Evolutionary conservation across 2,113 vertebrate genomes (phyloP).

Genomic region (Anguilla japonica): DNA sequence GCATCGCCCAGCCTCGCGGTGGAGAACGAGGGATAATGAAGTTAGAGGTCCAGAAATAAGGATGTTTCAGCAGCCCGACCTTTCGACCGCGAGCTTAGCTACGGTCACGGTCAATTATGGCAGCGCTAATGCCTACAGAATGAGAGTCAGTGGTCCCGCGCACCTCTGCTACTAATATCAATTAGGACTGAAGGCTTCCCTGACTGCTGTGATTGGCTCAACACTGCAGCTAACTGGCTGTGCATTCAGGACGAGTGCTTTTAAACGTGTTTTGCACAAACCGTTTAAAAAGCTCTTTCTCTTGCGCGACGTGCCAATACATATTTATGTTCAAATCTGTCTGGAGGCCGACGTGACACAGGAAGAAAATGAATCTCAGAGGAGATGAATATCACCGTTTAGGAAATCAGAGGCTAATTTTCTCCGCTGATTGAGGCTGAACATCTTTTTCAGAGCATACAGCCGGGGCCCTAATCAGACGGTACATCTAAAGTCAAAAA

Average conservation of each 20-base stretch:
- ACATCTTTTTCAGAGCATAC: conserved; percentile 48
- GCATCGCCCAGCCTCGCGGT: conserved; percentile 52
- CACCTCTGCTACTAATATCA: conserved; percentile 43
- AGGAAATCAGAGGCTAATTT: background rate
- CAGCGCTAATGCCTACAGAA: conserved; percentile 64
- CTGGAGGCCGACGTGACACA: background rate
- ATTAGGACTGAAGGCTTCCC: conserved; percentile 43
- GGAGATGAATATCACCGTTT: background rate
- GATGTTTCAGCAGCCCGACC: conserved; percentile 62
- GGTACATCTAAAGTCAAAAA: conserved; percentile 56
- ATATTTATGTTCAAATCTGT: background rate
- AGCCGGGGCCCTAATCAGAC: conserved; percentile 37
- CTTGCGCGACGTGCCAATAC: background rate
- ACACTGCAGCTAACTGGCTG: conserved; percentile 15
- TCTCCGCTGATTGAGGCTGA: background rate
- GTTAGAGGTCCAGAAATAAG: conserved; percentile 62
- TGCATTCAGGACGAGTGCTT: conserved; percentile 36
- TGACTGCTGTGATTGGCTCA: conserved; percentile 42
- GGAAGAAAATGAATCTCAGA: background rate
- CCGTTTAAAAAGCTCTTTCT: background rate
- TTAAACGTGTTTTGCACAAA: background rate
- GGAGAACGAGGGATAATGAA: conserved; percentile 57
- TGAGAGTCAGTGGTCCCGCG: conserved; percentile 43
- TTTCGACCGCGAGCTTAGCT: conserved; percentile 64
- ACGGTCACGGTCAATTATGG: conserved; percentile 57